Evolutionary conservation across 2,888 invertebrate genomes (phyloP).

Genomic region (Polylopha cassiicola): DNA sequence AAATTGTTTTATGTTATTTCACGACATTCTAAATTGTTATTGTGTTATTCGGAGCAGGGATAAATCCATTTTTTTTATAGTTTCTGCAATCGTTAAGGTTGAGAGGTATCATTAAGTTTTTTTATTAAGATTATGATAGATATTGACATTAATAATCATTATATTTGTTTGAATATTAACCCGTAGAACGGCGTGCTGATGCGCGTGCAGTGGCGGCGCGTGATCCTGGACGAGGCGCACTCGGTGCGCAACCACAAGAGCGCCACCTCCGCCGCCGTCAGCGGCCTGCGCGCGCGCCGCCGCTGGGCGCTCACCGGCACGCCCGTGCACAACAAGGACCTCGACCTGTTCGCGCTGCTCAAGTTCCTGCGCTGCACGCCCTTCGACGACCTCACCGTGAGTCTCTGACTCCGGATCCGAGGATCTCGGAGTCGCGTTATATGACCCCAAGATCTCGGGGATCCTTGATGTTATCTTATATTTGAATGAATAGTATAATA

Average conservation of each 20-base stretch:
- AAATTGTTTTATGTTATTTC: too few species aligned
- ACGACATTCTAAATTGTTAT: too few species aligned
- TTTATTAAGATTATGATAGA: too few species aligned
- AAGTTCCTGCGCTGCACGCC: conserved; percentile 92
- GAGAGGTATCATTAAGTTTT: too few species aligned
- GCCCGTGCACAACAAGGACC: conserved; percentile 95
- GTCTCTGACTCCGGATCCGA: conserved; percentile 30
- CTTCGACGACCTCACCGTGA: conserved; percentile 87
- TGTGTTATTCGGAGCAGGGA: too few species aligned
- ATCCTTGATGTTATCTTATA: too few species aligned
- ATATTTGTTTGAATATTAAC: background rate
- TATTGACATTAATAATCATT: too few species aligned
- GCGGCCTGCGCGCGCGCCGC: conserved; percentile 74
- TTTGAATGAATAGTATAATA: too few species aligned
- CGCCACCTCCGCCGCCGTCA: conserved; percentile 83
- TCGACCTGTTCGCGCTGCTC: conserved; percentile 86
- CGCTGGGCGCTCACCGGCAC: conserved; percentile 93
- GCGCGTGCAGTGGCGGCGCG: conserved; percentile 87
- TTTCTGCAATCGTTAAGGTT: too few species aligned
- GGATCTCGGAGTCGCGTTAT: too few species aligned
- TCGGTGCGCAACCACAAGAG: conserved; percentile 92
- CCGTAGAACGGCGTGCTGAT: conserved; percentile 76
- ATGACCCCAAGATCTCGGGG: too few species aligned
- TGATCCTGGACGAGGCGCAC: conserved; percentile 96
- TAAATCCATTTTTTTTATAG: too few species aligned